These are phyloP conservation scores for Nothoprocta perdicaria DNA, from an alignment of 2,113 vertebrate genomes.

Conservation along the genomic window DNA sequence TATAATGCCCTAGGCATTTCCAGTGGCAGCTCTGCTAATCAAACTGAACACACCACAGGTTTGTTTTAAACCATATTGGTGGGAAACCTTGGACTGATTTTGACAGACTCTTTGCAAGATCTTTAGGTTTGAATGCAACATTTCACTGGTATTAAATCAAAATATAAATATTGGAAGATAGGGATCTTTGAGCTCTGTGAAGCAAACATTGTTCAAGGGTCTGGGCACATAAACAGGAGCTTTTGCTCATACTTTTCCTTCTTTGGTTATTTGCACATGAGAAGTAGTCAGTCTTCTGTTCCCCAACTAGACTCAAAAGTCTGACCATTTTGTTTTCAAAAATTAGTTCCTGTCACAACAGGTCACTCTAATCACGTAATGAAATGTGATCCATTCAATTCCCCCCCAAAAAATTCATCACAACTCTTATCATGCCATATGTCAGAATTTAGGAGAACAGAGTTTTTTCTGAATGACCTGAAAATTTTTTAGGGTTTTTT, in stretches of 20 bases:
- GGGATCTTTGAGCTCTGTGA: neutral
- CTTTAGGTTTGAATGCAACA: neutral
- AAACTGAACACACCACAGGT: neutral
- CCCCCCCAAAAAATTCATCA: neutral
- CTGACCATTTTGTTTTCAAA: neutral
- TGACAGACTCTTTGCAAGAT: neutral
- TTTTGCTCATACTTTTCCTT: neutral
- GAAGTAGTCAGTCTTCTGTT: neutral
- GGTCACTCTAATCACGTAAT: neutral
- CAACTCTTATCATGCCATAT: neutral
- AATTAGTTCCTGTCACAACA: neutral
- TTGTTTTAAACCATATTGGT: neutral
- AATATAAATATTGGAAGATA: neutral
- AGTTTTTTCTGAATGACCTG: neutral
- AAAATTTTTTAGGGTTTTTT: neutral
- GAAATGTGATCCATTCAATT: neutral
- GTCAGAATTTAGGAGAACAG: neutral
- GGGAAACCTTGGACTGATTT: neutral
- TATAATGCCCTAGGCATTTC: neutral
- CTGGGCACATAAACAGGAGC: neutral
- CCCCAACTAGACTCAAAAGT: neutral
- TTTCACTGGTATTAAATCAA: neutral
- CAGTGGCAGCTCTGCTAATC: neutral
- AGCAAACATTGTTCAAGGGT: neutral
- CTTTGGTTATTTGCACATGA: neutral